Conservation (phyloP, 2,797 vertebrate species). For the Trachops cirrhosus region DNA sequence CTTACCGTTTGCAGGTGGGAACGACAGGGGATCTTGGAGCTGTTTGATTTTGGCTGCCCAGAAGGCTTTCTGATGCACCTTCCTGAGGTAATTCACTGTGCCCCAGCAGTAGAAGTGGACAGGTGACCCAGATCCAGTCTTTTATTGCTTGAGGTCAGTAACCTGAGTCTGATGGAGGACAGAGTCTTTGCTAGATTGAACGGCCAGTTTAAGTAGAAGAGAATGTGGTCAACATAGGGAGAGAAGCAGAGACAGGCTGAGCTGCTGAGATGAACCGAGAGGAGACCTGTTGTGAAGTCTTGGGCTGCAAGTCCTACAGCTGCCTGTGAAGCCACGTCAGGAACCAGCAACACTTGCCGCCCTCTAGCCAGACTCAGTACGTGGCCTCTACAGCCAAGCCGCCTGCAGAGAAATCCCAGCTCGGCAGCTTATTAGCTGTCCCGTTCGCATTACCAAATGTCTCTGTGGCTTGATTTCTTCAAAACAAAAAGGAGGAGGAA, state of each 20-base stretch:
- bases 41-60: not conserved
- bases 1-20: not conserved
- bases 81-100: not conserved
- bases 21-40: not conserved
- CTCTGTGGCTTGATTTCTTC: not conserved
- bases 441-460: not conserved
- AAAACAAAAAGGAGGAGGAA: not conserved
- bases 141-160: not conserved
- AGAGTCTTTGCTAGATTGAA: not conserved
- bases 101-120: not conserved
- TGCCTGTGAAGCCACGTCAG: not conserved
- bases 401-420: not conserved
- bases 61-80: not conserved
- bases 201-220: not conserved
- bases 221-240: not conserved
- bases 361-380: not conserved
- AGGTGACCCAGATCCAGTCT: not conserved
- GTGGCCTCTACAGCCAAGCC: not conserved
- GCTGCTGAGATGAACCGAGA: not conserved
- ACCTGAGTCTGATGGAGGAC: not conserved
- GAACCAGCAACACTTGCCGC: too few relatives aligned
- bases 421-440: not conserved
- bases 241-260: not conserved
- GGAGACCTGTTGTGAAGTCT: not conserved
- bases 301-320: not conserved